Base-by-base conservation (phyloP, 2,888 invertebrate species). In the Coleophora flavipennella region DNA sequence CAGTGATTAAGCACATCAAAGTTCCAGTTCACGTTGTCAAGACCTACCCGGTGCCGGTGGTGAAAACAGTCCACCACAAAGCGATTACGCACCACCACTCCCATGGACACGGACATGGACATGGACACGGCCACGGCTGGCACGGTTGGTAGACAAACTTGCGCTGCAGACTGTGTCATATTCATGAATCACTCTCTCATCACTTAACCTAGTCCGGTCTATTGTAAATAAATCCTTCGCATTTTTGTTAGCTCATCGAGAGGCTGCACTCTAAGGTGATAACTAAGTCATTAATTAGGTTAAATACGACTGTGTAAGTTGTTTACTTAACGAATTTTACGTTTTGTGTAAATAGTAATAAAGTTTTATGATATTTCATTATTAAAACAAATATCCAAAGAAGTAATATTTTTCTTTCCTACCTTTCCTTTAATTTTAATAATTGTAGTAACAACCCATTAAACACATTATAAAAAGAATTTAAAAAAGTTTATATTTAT, bases 261-360 rank as follows among this genome's bases (percentile, higher is more conserved):
- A 78, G 83, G 80, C 84, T 83, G 81, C 78, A 66, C 65, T 60
- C 66, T 83, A 78, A 79, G 83, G 80, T 83, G 81, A 69, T 78
- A 78, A 80, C 83, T 84, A 83, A 84, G 84, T 84, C 84, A 83
- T 83, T 81, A 81, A 71, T 70, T 68, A 78, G 78, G 64, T 68
- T 60, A 59, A 67, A 67, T 57, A 58, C 29, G 29, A 29, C 11
- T 29, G 10, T 66, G 60, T 57, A 49, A 57, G 58, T 53, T 55
- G 58, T 35, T 38, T 33, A 35, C 13, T 56, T 51, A 54, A 20
- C 20, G 20, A 20, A 48, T 53, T 54, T 61, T 67, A n/a, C 52
- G 64, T 72, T 70, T 64, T 80, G 80, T 83, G 78, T 20, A 20
- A 4, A 69, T 80, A 72, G 70, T 72, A 57, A 43, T 43, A 27